A percentile compares a stretch with the other conserved stretches of the same genome.
Conservation (phyloP, 2,113 vertebrate species). For the pig (Sus scrofa) region DNA sequence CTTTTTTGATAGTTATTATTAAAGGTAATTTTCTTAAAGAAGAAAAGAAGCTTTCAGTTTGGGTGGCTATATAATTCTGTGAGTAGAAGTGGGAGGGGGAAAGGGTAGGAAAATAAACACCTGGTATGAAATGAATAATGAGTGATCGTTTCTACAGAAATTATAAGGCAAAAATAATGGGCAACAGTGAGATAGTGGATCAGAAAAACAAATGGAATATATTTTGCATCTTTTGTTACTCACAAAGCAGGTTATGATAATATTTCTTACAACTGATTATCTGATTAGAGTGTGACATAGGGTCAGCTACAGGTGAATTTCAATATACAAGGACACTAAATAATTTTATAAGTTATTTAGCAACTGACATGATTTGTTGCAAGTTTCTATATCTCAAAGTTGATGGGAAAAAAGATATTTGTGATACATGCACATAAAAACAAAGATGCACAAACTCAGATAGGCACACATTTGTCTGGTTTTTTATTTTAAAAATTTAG, state of each 20-base stretch:
- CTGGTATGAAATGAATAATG: not conserved
- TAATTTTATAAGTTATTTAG: not conserved
- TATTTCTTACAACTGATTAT: not conserved
- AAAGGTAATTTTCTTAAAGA: not conserved
- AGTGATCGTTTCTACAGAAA: not conserved
- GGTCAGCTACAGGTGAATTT: not conserved
- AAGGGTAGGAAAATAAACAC: not conserved
- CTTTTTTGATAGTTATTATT: not conserved
- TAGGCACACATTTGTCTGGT: not conserved
- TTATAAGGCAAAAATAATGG: not conserved
- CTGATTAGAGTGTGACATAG: not conserved
- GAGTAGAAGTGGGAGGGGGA: not conserved
- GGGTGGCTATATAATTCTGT: not conserved
- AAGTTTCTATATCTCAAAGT: not conserved
- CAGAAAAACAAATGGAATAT: not conserved
- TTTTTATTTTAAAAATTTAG: not conserved
- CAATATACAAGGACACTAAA: not conserved
- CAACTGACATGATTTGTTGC: not conserved
- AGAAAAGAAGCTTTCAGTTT: not conserved
- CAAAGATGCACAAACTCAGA: not conserved
- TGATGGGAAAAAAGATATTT: not conserved
- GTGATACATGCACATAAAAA: not conserved
- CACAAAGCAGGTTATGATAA: not conserved
- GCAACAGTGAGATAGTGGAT: not conserved
- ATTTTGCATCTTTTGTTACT: not conserved